phyloP scores from a whole-genome alignment of 2,113 vertebrate species.

The Onychorhynchus coronatus region DNA sequence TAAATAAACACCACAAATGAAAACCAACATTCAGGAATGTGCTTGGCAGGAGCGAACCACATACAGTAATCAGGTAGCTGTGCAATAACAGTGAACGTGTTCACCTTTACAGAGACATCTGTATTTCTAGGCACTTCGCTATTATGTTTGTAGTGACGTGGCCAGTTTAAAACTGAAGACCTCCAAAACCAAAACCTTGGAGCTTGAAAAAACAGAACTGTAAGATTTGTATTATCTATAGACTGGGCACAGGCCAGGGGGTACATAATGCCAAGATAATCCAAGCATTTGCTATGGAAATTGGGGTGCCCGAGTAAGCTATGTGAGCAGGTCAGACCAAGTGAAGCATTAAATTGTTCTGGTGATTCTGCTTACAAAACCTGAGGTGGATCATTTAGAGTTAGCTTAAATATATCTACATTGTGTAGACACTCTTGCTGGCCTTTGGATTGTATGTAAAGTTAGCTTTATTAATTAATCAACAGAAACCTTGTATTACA shows the following conservation, averaged over 20 bases:
- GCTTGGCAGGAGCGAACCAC: background rate
- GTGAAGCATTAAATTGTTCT: background rate
- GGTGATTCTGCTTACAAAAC: background rate
- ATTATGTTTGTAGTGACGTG: background rate
- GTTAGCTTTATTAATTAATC: background rate
- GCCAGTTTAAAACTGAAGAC: background rate
- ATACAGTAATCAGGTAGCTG: background rate
- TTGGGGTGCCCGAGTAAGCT: fast-evolving
- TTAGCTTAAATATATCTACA: background rate
- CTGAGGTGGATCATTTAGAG: background rate
- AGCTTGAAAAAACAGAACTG: background rate
- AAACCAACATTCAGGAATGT: background rate
- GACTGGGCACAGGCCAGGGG: background rate
- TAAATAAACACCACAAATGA: background rate
- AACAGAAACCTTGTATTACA: background rate
- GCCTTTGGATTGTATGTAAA: background rate
- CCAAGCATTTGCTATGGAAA: background rate
- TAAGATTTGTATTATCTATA: background rate
- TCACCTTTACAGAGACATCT: background rate
- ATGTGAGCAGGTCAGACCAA: background rate
- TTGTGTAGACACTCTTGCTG: background rate
- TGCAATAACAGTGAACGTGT: background rate
- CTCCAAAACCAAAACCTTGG: background rate
- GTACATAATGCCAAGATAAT: background rate
- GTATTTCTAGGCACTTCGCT: slow-evolving; percentile 35